phyloP scores from a whole-genome alignment of 2,113 vertebrate species.

The Camelus dromedarius region DNA sequence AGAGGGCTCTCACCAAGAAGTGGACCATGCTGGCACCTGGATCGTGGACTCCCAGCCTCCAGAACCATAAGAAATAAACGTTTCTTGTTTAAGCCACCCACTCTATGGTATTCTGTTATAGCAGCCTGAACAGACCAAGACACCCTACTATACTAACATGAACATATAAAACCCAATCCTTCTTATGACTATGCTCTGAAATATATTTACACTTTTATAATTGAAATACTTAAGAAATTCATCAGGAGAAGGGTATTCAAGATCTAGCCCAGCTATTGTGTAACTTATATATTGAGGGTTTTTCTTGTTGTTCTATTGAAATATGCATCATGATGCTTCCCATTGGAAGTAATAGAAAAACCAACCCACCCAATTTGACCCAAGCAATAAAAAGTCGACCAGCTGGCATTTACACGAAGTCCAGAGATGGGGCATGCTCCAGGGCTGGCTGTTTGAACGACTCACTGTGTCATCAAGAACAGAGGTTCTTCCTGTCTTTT shows the following conservation, averaged over 20 bases:
- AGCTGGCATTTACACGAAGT: neutral
- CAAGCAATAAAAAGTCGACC: neutral
- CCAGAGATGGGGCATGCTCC: neutral
- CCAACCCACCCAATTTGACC: neutral
- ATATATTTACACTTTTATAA: neutral
- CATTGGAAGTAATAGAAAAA: neutral
- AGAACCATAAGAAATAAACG: neutral
- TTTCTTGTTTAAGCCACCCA: neutral
- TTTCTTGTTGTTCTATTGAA: neutral
- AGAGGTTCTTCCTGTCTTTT: neutral
- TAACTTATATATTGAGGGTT: neutral
- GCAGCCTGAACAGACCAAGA: neutral
- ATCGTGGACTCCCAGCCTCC: neutral
- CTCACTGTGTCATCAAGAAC: neutral
- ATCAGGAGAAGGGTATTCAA: neutral
- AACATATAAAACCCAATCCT: neutral
- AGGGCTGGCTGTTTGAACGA: neutral
- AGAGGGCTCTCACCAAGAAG: neutral
- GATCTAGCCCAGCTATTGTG: neutral
- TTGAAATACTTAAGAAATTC: neutral
- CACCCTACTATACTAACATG: neutral
- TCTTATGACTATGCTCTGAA: neutral
- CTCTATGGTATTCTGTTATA: neutral
- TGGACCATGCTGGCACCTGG: neutral
- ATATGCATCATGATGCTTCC: neutral